Base-by-base conservation (phyloP, 2,888 invertebrate genomes). In the Trichogramma evanescens region DNA sequence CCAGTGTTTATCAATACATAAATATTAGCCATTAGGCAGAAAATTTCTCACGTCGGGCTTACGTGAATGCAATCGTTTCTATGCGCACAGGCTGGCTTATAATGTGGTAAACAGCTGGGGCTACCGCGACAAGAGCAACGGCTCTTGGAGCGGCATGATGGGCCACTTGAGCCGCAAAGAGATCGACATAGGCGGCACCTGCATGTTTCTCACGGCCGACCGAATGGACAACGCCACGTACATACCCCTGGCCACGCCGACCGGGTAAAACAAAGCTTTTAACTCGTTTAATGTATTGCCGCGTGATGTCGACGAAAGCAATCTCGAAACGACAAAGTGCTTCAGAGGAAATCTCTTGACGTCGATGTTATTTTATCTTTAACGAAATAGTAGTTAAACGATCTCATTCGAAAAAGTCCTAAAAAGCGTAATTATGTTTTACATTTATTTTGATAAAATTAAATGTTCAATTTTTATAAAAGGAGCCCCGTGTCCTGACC, bases 161-260 rank as follows among this genome's bases (percentile, higher is more conserved):
- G 74, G 76, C 6, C 67, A 73, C 64, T 51, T 78, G 62, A 68
- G 70, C 5, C 71, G 73, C 5, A 69, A 70, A 3, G 74, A 78
- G 59, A 72, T 74, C 10, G 78, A 79, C 58, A 64, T 79, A 26
- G 75, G 75, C 6, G 81, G 80, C 7, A 81, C 81, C 5, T 74
- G 77, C 0, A 68, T 77, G 49, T 81, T 88, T 69, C 79, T 88
- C 59, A 84, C 84, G 0, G 71, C 78, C 1, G 84, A 88, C 69
- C 80, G 88, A 4, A 76, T 86, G 54, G 78, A 81, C 0, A 79
- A 84, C 39, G 82, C 88, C 5, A 85, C 87, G 66, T 89, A 86
- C 70, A 82, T 88, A 54, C 82, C 86, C 43, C 84, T 87, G 76
- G 85, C 87, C 9, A 84, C 87, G 0, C 83, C 84, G 2, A 87